Conservation (phyloP, 2,888 invertebrate species). For the Dicyrtoma fusca region DNA sequence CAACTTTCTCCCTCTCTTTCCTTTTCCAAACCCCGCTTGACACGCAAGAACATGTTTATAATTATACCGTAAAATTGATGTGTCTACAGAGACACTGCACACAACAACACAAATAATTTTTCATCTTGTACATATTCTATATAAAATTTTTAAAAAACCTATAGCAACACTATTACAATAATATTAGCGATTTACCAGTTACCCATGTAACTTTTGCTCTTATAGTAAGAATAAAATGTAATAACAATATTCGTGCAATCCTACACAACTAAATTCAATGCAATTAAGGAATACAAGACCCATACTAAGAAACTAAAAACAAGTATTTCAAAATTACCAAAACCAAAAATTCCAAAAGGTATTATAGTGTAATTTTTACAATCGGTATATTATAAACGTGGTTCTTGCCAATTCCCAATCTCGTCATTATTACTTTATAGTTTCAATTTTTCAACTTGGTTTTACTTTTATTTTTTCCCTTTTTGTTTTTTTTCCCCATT, state of each 20-base stretch:
- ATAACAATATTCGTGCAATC: too few relatives aligned
- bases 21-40: slow-evolving; percentile 7
- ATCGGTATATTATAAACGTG: background rate
- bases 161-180: background rate
- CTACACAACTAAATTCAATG: too few relatives aligned
- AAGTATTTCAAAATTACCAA: slow-evolving; percentile 1
- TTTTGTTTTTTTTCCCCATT: too few relatives aligned
- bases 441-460: too few relatives aligned
- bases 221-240: background rate
- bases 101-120: background rate
- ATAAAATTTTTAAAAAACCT: background rate
- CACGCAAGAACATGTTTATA: slow-evolving; percentile 17
- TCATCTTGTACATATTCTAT: background rate
- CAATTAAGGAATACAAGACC: too few relatives aligned
- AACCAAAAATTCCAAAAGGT: background rate
- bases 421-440: too few relatives aligned
- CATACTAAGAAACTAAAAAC: background rate
- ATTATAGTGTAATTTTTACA: too few relatives aligned
- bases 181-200: background rate
- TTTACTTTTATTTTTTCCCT: too few relatives aligned
- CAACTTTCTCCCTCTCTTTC: too few relatives aligned
- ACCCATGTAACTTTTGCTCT: background rate
- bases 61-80: background rate
- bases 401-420: too few relatives aligned
- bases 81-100: slow-evolving; percentile 5